Evolutionary conservation across 2,888 invertebrate species (phyloP), one percentile per base, ranked within the genome.

Genomic region (Antheraea yamamai): DNA sequence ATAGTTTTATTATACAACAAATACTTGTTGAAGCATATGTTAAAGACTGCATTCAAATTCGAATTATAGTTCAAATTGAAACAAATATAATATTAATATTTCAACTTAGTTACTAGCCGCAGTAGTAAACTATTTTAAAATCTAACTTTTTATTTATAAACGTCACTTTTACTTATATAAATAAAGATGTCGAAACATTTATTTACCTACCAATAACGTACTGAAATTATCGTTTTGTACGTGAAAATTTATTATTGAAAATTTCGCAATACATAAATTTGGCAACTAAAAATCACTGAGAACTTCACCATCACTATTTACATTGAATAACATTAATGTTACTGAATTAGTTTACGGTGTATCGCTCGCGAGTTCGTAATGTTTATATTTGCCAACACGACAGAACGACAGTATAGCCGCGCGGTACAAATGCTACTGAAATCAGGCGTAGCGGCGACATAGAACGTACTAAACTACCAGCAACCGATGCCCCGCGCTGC

Each of bases 391-490:
- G 47, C 77, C 76, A 72, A 77, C 77, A 75, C 75, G 75, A 76
- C 71, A 58, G 74, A 77, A 77, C 82, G 81, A 79, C 81, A 73
- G 77, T 74, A 77, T 77, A 73, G 80, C 80, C 78, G 77, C 80
- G 77, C 83, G 79, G 79, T 78, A 80, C 74, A 78, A 73, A 77
- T 76, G 79, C 81, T 78, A 85, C 84, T 85, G 85, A 80, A 81
- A 78, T 76, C 78, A 79, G 73, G 76, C 75, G 78, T 74, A 79
- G 78, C 77, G 73, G 78, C 72, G 64, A 74, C 74, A 64, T 64
- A 75, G 7, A 61, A 78, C 76, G 75, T 66, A 30, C 16, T 10
- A 16, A 66, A 16, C 26, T 64, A 66, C 26, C 30, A 30, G 16
- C 64, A 20, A 26, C 70, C 70, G 10, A 7, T 14, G 12, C 39